phyloP scores from a whole-genome alignment of 2,888 invertebrate genomes.

The Leucoma salicis region DNA sequence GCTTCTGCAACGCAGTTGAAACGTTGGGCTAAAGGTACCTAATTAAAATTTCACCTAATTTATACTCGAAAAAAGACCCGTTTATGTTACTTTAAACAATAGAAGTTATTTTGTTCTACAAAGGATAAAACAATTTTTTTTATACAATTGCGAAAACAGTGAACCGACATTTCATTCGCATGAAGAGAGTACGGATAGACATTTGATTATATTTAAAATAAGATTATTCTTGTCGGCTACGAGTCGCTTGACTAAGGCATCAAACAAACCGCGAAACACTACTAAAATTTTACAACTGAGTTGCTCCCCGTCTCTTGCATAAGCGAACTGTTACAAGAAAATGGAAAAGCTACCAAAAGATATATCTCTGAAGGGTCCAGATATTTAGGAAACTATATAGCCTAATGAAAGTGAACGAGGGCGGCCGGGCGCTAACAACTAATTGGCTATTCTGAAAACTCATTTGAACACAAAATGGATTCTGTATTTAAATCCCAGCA shows the following conservation, averaged over 20 bases:
- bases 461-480: conserved; percentile 82
- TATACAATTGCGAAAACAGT: not conserved
- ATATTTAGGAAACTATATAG: conserved; percentile 82
- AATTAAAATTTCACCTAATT: too few species aligned
- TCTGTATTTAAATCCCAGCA: conserved; percentile 81
- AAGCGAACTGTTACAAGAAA: conserved; percentile 70
- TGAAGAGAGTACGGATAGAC: conserved; percentile 7
- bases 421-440: conserved; percentile 81
- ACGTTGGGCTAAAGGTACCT: too few species aligned
- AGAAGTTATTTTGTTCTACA: too few species aligned
- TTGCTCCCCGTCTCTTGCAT: conserved; percentile 55
- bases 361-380: conserved; percentile 77
- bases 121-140: too few species aligned
- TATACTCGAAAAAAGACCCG: too few species aligned
- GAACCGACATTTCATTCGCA: conserved; percentile 1
- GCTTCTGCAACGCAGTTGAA: too few species aligned
- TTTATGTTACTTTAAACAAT: too few species aligned
- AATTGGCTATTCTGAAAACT: conserved; percentile 82
- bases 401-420: conserved; percentile 81
- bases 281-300: conserved; percentile 71
- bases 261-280: conserved; percentile 61
- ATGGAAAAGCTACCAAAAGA: conserved; percentile 73
- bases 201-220: conserved; percentile 29
- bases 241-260: conserved; percentile 19
- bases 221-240: conserved; percentile 18